Evolutionary conservation across 2,888 invertebrate species (phyloP).

Genomic region (Eudemis profundana): DNA sequence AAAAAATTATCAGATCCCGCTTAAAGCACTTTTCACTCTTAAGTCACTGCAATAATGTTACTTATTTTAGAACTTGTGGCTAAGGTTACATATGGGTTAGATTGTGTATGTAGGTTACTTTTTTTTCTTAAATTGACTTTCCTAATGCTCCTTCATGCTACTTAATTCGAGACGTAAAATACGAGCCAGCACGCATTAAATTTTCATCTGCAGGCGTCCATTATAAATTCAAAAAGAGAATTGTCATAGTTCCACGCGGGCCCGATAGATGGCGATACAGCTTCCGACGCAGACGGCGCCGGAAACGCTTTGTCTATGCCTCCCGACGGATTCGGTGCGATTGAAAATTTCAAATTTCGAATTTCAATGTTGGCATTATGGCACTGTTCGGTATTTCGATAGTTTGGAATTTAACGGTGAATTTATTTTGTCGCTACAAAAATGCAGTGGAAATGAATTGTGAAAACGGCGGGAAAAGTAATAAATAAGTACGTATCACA

Average conservation of each 20-base stretch:
- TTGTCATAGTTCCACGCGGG: conserved; percentile 30
- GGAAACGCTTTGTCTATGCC: conserved; percentile 43
- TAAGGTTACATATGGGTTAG: neutral
- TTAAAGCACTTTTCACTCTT: too few species aligned
- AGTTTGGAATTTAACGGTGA: neutral
- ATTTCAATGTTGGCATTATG: conserved; percentile 34
- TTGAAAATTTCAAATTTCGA: conserved; percentile 41
- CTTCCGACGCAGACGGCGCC: conserved; percentile 42
- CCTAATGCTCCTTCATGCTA: neutral
- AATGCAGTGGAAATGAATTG: neutral
- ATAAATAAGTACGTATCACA: neutral
- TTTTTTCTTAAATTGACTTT: neutral
- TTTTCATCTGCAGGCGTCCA: conserved; percentile 5
- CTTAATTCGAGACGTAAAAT: conserved; percentile 6
- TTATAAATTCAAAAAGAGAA: conserved; percentile 38
- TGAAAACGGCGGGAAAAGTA: neutral
- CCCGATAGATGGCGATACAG: conserved; percentile 42
- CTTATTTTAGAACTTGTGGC: neutral
- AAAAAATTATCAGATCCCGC: too few species aligned
- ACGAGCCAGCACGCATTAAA: conserved; percentile 14
- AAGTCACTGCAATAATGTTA: too few species aligned
- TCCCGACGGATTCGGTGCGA: conserved; percentile 40
- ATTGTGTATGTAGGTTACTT: neutral
- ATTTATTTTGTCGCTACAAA: neutral
- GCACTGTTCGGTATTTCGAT: conserved; percentile 4